A percentile compares a stretch with the other conserved stretches of the same genome.
Evolutionary conservation across 2,888 invertebrate genomes (phyloP).

Genomic region (Himalopsyche tibetana): DNA sequence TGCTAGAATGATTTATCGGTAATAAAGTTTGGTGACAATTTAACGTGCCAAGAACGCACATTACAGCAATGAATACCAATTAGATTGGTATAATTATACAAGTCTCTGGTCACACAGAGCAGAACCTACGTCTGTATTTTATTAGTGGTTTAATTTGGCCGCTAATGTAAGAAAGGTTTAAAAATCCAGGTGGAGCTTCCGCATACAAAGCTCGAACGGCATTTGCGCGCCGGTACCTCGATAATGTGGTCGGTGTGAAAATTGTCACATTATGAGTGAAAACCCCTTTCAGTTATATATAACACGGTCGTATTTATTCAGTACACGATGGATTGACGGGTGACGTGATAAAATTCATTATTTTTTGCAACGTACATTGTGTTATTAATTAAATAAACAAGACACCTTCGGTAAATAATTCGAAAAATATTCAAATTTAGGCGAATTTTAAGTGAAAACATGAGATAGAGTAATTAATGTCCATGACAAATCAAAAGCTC

Average conservation of each 20-base stretch:
- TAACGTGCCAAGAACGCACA: no score
- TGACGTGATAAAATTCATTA: neutral
- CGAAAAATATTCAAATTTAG: no score
- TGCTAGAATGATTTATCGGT: no score
- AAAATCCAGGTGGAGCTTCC: slow-evolving; percentile 21
- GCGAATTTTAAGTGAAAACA: no score
- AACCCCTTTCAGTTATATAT: neutral
- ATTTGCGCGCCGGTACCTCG: neutral
- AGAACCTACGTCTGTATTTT: neutral
- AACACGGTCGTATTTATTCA: neutral
- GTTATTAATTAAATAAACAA: slow-evolving; percentile 1
- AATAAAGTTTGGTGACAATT: no score
- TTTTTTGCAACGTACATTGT: neutral
- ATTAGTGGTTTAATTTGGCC: neutral
- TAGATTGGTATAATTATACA: no score
- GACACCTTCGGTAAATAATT: neutral
- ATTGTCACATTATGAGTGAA: slow-evolving; percentile 6
- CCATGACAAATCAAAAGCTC: no score
- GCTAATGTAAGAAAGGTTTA: neutral
- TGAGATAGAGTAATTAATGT: no score
- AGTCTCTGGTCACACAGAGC: no score
- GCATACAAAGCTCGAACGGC: neutral
- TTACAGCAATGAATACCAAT: no score
- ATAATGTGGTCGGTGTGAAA: neutral
- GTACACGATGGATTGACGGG: neutral